Base-by-base conservation (phyloP, 2,888 invertebrate species). In the Caenorhabditis becei region DNA sequence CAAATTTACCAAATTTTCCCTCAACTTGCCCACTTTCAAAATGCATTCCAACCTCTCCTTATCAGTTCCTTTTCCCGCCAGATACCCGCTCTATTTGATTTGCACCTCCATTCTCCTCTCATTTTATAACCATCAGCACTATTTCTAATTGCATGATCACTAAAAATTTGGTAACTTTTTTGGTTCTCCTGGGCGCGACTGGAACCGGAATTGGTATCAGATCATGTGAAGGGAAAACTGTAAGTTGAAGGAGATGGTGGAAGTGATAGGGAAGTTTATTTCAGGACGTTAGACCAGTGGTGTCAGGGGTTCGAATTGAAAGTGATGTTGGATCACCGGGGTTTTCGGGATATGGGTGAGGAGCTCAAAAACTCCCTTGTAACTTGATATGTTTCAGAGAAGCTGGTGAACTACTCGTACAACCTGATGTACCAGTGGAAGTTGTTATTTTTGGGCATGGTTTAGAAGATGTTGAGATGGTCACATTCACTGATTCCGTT, bases 401-500 rank as follows among this genome's bases (percentile, higher is more conserved):
- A 49, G 81, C 85, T 14, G 88, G 89, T 8, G 80, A 89, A 18
- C 77, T 83, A 44, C 79, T 90, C 24, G 90, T 90, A 0, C 79
- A 85, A 26, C 87, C 89, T 7, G 81, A 88, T 56, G 77, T 75
- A 8, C 37, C 44, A 11, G 86, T 89, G 2, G 77, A 83, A 10
- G 80, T 89, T 16, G 87, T 90, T 0, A 63, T 90, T 20, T 90
- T 89, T 54, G 90, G 90, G 1, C 83, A 85, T 78, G 88, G 86
- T 71, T 54, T 90, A 24, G 89, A 90, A 82, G 86, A 89, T 72
- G 82, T 89, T 28, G 89, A 89, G 35, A 88, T 84, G 59, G 77
- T 87, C 8, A 69, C 83, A 0, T 84, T 87, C 62, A 83, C 85
- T 2, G 87, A 85, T 58, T 86, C 88, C 0, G 82, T 84, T 14